Percentiles rank a stretch among this genome's conserved stretches.
These are phyloP conservation scores for Parthenolecanium corni DNA, from an alignment of 2,888 invertebrate genomes.

Conservation along the genomic window DNA sequence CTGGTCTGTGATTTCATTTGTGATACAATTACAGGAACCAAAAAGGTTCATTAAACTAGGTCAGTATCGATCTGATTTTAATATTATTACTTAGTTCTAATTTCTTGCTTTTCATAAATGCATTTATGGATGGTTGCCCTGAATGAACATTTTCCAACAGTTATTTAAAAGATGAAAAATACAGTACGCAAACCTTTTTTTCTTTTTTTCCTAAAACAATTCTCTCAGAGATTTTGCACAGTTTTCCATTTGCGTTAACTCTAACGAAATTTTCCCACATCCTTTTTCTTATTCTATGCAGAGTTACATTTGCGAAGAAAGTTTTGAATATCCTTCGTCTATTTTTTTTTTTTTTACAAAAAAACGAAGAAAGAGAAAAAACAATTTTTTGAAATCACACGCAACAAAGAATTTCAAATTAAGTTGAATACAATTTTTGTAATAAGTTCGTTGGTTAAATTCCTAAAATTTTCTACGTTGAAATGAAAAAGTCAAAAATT, in stretches of 20 bases:
- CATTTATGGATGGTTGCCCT: background rate
- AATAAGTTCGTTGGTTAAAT: background rate
- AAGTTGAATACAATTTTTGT: no score
- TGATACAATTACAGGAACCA: no score
- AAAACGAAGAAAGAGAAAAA: background rate
- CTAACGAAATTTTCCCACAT: no score
- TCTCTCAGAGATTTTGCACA: background rate
- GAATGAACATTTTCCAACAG: no score
- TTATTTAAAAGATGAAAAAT: background rate
- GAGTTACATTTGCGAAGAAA: background rate
- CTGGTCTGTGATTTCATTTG: no score
- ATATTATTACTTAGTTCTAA: no score
- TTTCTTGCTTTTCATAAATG: background rate
- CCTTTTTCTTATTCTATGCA: background rate
- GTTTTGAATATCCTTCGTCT: background rate
- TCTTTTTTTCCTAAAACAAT: background rate
- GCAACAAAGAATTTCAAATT: no score
- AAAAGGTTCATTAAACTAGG: no score
- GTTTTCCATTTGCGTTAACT: no score
- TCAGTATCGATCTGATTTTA: no score
- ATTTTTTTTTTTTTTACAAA: background rate
- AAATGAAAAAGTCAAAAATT: background rate
- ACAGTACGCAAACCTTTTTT: background rate
- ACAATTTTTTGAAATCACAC: background rate
- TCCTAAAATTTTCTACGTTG: background rate